Evolutionary conservation across 2,797 vertebrate genomes (phyloP), one percentile per base, ranked within the genome.

Genomic region (Chaetodon trifasciatus): DNA sequence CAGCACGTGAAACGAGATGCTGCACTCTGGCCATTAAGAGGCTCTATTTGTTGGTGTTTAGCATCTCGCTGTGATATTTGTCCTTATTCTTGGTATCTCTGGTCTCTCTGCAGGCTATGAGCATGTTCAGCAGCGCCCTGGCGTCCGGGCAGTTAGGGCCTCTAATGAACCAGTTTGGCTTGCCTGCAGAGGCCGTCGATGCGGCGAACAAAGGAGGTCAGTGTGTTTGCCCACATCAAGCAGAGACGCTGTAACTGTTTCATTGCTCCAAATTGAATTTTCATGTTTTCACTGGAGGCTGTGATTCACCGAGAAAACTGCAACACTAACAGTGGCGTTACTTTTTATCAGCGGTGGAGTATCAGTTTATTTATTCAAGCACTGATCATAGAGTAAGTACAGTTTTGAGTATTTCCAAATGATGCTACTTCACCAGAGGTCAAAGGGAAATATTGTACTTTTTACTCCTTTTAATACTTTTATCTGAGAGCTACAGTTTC

Each of bases 81-180:
- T 61, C 17, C 68, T 85, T 3, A 35, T 49, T 49, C 8, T 58
- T 64, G 9, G 50, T 80, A 21, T 81, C 61, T 70, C 21, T 56
- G 46, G 24, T 78, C 11, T 70, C 52, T 72, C 64, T 79, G 35
- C 91, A 99, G 98, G 97, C 98, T 10, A 95, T 99, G 95, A 98
- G 98, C 88, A 98, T 98, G 98, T 99, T 99, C 95, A 99, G 98
- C 78, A 98, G 97, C 28, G 98, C 98, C 50, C 94, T 99, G 92
- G 97, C 97, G 11, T 99, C 98, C 0, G 98, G 98, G 70, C 98
- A 99, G 94, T 93, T 99, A 11, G 98, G 98, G 0, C 98, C 98
- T 1, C 95, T 99, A 24, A 98, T 99, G 98, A 98, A 97, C 88
- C 98, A 99, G 96, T 99, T 99, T 21, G 97, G 97, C 16, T 91